These are phyloP conservation scores for Zoanthus solanderi DNA, from an alignment of 92 coral and sea anemone genomes.

Conservation along the genomic window DNA sequence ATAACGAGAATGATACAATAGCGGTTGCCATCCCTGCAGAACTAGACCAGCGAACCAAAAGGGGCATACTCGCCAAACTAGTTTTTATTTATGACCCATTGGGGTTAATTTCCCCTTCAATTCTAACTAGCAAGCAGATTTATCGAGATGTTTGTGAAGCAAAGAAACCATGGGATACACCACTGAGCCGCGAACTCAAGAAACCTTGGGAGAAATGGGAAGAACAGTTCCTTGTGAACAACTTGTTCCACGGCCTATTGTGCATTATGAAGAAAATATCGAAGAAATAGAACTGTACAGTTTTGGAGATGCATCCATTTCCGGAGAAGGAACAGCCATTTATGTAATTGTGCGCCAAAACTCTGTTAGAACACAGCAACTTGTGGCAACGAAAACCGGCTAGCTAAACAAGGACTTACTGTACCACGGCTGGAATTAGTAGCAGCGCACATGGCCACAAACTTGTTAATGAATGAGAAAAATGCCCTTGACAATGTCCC, in stretches of 20 bases:
- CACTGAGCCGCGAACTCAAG: constrained; percentile 14
- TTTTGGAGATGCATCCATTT: constrained; percentile 53
- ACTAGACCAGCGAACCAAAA: constrained; percentile 45
- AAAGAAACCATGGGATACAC: constrained; percentile 63
- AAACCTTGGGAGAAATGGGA: constrained; percentile 62
- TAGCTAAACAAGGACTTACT: constrained; percentile 54
- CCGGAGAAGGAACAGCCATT: constrained; percentile 58
- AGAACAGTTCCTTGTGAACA: constrained; percentile 43
- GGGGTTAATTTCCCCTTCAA: constrained; percentile 58
- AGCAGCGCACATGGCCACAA: constrained; percentile 61
- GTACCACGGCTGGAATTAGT: constrained; percentile 56
- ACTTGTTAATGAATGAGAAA: constrained; percentile 48
- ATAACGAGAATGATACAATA: constrained; percentile 50
- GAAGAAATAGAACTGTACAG: constrained; percentile 40
- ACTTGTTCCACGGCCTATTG: constrained; percentile 55
- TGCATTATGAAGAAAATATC: constrained; percentile 29
- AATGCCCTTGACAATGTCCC: constrained; percentile 50
- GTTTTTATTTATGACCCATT: constrained; percentile 63
- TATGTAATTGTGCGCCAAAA: constrained; percentile 64
- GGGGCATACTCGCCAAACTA: constrained; percentile 61
- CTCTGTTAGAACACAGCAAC: constrained; percentile 53
- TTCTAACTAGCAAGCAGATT: constrained; percentile 61
- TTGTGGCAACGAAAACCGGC: constrained; percentile 57
- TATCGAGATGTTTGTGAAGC: constrained; percentile 62
- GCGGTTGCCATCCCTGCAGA: constrained; percentile 54